phyloP scores from a whole-genome alignment of 1,140 invertebrate genomes.

The Platyura marginata region DNA sequence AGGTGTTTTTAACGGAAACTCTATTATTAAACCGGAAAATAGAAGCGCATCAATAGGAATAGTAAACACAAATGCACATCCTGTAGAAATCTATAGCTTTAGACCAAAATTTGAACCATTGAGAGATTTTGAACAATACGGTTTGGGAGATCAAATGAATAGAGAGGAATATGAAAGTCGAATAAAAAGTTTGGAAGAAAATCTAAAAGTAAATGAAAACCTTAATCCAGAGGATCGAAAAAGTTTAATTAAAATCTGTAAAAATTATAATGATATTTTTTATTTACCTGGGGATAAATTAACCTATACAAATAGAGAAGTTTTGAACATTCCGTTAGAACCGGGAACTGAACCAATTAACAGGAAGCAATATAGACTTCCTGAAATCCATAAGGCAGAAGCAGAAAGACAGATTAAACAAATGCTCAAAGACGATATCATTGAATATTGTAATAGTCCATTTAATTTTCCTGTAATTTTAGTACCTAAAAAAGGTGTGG shows the following conservation, averaged over 20 bases:
- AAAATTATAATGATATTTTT: background rate
- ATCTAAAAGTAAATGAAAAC: background rate
- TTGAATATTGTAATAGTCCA: constrained; percentile 2
- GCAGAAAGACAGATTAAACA: constrained; percentile 3
- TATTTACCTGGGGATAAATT: background rate
- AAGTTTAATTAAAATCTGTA: background rate
- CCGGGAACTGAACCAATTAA: background rate
- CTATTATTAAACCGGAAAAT: too few species aligned
- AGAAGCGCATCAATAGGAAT: too few species aligned
- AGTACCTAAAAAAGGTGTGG: constrained; percentile 7
- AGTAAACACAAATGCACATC: too few species aligned
- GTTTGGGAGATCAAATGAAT: too few species aligned
- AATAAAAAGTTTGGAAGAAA: too few species aligned
- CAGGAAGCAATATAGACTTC: background rate
- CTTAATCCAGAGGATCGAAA: background rate
- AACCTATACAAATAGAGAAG: background rate
- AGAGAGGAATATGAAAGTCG: too few species aligned
- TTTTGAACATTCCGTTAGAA: background rate
- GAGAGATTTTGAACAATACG: too few species aligned
- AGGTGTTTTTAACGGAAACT: too few species aligned
- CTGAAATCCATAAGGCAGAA: background rate
- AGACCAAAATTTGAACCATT: too few species aligned
- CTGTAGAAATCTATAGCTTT: too few species aligned
- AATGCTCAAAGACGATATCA: constrained; percentile 5
- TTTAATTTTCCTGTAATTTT: constrained; percentile 9